phyloP scores from a whole-genome alignment of 2,113 vertebrate genomes.

The Ivindomyrus marchei region DNA sequence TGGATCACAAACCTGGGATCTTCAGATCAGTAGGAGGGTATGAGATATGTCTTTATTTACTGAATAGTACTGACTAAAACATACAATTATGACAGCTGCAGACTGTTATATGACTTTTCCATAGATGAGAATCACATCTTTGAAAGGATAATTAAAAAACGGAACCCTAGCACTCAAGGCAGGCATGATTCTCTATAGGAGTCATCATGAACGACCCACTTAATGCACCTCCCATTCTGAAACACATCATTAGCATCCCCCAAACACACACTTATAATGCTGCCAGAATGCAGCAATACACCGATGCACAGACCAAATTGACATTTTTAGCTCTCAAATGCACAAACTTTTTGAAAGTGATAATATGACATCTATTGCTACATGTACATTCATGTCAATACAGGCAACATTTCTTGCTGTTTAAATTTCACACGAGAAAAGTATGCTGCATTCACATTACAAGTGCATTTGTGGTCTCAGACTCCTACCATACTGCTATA shows the following conservation, averaged over 20 bases:
- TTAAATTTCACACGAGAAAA: neutral
- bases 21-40: neutral
- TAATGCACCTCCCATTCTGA: neutral
- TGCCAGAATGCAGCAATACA: neutral
- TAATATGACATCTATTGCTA: neutral
- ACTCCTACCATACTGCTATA: neutral
- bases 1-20: neutral
- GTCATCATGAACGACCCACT: neutral
- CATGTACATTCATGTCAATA: neutral
- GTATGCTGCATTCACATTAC: neutral
- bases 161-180: neutral
- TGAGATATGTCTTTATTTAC: neutral
- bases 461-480: neutral
- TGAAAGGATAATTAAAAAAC: neutral
- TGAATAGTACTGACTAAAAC: neutral
- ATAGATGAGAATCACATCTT: neutral
- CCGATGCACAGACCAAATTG: neutral
- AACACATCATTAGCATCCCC: neutral
- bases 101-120: neutral
- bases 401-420: neutral
- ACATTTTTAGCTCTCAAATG: neutral
- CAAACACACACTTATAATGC: neutral
- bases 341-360: neutral
- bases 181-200: neutral
- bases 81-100: neutral